These are phyloP conservation scores for Zaprionus vittiger DNA, from an alignment of 1,140 invertebrate species.

Conservation along the genomic window DNA sequence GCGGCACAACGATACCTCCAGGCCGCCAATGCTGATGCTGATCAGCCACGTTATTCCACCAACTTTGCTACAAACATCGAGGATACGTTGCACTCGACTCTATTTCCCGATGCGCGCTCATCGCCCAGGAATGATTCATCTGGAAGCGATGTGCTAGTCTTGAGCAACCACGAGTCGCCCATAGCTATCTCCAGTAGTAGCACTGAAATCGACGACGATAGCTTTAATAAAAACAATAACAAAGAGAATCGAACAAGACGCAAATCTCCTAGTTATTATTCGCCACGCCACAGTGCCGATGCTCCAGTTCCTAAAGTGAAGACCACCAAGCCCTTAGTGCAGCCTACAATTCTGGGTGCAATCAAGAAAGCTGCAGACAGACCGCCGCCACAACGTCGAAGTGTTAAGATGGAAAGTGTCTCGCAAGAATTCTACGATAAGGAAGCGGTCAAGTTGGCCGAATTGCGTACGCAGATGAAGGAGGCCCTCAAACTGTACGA, in stretches of 20 bases:
- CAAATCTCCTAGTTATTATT: slow-evolving; percentile 13
- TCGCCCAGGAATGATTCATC: slow-evolving; percentile 51
- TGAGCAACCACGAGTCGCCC: slow-evolving; percentile 60
- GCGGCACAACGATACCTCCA: slow-evolving; percentile 13
- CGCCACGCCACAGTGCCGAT: slow-evolving; percentile 35
- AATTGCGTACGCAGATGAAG: slow-evolving; percentile 47
- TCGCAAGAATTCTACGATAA: slow-evolving; percentile 52
- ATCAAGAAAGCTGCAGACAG: slow-evolving; percentile 8
- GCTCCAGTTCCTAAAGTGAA: slow-evolving; percentile 29
- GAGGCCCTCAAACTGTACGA: slow-evolving; percentile 60
- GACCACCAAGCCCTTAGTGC: slow-evolving; percentile 48
- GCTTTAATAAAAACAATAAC: slow-evolving; percentile 43
- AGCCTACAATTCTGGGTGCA: slow-evolving; percentile 65
- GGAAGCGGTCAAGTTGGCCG: slow-evolving; percentile 55
- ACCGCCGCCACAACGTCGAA: not conserved
- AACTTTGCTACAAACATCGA: slow-evolving; percentile 64
- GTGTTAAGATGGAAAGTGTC: slow-evolving; percentile 32
- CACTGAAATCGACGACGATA: slow-evolving; percentile 48
- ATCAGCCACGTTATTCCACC: slow-evolving; percentile 53
- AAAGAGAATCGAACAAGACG: slow-evolving; percentile 10
- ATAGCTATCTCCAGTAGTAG: slow-evolving; percentile 70
- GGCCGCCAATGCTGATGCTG: not conserved
- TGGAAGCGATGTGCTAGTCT: slow-evolving; percentile 65
- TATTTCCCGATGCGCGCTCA: slow-evolving; percentile 33
- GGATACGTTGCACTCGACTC: slow-evolving; percentile 64